Evolutionary conservation across 2,888 invertebrate species (phyloP).

Genomic region (Ceriagrion tenellum): DNA sequence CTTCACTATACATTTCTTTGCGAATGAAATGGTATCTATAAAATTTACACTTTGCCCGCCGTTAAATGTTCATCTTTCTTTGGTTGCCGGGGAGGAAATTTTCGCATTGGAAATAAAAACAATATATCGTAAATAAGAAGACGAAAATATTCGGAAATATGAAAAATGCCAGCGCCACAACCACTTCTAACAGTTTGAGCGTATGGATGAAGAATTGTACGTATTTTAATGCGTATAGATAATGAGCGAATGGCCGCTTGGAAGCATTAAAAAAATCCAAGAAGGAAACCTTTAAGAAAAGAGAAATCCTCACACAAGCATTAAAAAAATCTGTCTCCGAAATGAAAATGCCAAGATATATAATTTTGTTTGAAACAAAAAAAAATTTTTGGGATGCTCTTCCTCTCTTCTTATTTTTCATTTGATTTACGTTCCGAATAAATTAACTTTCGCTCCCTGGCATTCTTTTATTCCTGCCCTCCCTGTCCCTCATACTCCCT

Average conservation of each 20-base stretch:
- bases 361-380: background rate
- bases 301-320: background rate
- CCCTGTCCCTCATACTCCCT: background rate
- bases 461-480: background rate
- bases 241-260: background rate
- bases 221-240: no score
- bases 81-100: no score
- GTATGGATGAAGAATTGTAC: no score
- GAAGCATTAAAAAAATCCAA: background rate
- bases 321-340: background rate
- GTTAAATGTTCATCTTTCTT: no score
- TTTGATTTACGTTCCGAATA: constrained; percentile 59
- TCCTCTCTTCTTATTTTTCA: background rate
- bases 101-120: no score
- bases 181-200: no score
- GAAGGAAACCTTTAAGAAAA: background rate
- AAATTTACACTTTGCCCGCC: no score
- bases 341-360: background rate
- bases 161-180: no score
- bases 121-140: no score
- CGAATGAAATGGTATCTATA: no score
- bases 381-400: constrained; percentile 20
- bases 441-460: constrained; percentile 49
- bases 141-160: no score
- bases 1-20: no score